Conservation (phyloP, 2,113 vertebrate genomes). For the Genyomyrus donnyi region DNA sequence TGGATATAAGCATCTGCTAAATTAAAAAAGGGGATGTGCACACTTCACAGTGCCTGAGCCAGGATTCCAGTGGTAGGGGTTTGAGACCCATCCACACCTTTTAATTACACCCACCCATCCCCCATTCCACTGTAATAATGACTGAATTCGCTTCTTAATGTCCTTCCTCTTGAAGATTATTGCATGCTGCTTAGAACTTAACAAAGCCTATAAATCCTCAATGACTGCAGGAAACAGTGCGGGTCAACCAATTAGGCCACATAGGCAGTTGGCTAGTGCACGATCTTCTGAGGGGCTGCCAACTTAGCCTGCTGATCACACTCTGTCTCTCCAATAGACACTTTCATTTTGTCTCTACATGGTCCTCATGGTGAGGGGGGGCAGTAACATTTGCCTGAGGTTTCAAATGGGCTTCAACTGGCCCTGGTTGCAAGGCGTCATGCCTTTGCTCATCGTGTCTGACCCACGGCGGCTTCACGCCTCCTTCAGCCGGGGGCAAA, state of each 20-base stretch:
- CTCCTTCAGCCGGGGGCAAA: neutral
- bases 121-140: neutral
- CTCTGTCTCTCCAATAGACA: neutral
- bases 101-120: neutral
- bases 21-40: neutral
- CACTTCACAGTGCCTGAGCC: neutral
- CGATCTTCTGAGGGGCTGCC: neutral
- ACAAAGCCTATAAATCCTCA: conserved; percentile 2
- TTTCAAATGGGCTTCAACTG: neutral
- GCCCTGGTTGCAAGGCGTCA: neutral
- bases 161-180: neutral
- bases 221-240: neutral
- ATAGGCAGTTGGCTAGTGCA: neutral
- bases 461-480: no score
- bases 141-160: neutral
- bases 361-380: neutral
- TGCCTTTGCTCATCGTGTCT: neutral
- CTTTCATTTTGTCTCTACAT: neutral
- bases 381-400: neutral
- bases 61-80: neutral
- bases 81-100: neutral
- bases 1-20: neutral
- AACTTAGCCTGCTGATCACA: neutral
- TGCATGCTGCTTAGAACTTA: neutral
- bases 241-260: neutral